These are phyloP conservation scores for Corvus cornix DNA, from an alignment of 2,113 vertebrate genomes.

Conservation along the genomic window DNA sequence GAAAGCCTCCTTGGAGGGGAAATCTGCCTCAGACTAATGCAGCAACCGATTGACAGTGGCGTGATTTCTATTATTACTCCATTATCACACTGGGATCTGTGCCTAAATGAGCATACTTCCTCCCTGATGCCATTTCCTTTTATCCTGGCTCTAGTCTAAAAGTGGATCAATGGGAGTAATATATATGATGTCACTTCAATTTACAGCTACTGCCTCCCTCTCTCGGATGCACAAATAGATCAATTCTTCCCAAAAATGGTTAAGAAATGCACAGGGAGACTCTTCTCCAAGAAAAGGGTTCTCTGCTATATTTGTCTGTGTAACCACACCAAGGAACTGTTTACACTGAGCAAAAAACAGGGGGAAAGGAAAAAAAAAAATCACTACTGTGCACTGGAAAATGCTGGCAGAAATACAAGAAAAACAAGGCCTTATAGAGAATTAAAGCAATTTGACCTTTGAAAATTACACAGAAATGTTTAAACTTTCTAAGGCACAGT, in stretches of 20 bases:
- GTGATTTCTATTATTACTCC: slow-evolving; percentile 85
- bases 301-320: slow-evolving; percentile 85
- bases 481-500: neutral
- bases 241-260: slow-evolving; percentile 89
- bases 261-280: slow-evolving; percentile 79
- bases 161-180: slow-evolving; percentile 80
- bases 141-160: slow-evolving; percentile 80
- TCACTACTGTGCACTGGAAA: slow-evolving; percentile 65
- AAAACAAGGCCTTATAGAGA: slow-evolving; percentile 23
- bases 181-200: slow-evolving; percentile 81
- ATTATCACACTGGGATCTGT: slow-evolving; percentile 85
- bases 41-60: slow-evolving; percentile 70
- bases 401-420: slow-evolving; percentile 70
- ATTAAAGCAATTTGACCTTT: slow-evolving; percentile 47
- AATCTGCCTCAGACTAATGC: slow-evolving; percentile 71
- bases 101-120: slow-evolving; percentile 83
- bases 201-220: slow-evolving; percentile 70
- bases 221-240: slow-evolving; percentile 68
- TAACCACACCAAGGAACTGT: slow-evolving; percentile 80
- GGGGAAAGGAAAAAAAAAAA: slow-evolving; percentile 1
- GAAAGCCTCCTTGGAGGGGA: slow-evolving; percentile 63
- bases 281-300: slow-evolving; percentile 77
- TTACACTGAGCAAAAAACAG: slow-evolving; percentile 73
- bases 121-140: slow-evolving; percentile 84
- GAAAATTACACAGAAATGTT: slow-evolving; percentile 39